A percentile compares a stretch with the other conserved stretches of the same genome.
These are phyloP conservation scores for Eumerus sabulonum DNA, from an alignment of 2,888 invertebrate genomes.

Conservation along the genomic window DNA sequence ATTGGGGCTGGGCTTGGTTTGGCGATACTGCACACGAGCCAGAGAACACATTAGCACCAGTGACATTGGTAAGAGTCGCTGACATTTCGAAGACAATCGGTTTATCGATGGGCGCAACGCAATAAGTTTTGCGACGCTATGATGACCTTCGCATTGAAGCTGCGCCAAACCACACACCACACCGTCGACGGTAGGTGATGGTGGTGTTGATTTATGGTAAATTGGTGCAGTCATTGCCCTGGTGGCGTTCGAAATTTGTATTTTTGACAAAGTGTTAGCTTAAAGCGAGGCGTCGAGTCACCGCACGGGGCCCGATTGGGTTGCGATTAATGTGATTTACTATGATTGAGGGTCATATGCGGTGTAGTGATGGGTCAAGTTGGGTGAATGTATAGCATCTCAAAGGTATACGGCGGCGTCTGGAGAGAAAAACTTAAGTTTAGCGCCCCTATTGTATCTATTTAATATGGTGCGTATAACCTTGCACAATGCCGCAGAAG, in stretches of 20 bases:
- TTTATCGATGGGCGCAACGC: constrained; percentile 20
- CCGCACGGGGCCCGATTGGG: constrained; percentile 23
- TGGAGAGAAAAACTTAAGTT: too few species aligned
- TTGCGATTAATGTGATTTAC: background rate
- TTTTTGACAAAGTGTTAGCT: background rate
- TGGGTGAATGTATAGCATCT: too few species aligned
- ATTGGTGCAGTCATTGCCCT: constrained; percentile 46
- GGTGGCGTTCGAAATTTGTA: constrained; percentile 32
- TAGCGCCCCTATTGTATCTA: too few species aligned
- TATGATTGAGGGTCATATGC: too few species aligned
- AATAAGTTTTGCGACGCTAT: constrained; percentile 44
- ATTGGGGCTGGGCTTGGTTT: too few species aligned
- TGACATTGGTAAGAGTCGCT: constrained; percentile 59
- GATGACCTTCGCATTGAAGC: constrained; percentile 62
- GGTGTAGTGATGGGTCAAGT: too few species aligned
- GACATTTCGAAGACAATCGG: constrained; percentile 46
- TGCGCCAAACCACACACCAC: background rate
- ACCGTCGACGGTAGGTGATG: constrained; percentile 9
- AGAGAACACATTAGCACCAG: background rate
- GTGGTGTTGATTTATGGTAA: background rate
- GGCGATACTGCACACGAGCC: background rate
- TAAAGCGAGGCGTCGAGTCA: constrained; percentile 27
- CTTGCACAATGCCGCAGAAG: too few species aligned
- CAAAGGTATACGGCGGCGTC: too few species aligned
- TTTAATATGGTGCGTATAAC: too few species aligned